A percentile compares a stretch with the other conserved stretches of the same genome.
Conservation (phyloP, 2,888 invertebrate genomes). For the Lithophane leautieri region DNA sequence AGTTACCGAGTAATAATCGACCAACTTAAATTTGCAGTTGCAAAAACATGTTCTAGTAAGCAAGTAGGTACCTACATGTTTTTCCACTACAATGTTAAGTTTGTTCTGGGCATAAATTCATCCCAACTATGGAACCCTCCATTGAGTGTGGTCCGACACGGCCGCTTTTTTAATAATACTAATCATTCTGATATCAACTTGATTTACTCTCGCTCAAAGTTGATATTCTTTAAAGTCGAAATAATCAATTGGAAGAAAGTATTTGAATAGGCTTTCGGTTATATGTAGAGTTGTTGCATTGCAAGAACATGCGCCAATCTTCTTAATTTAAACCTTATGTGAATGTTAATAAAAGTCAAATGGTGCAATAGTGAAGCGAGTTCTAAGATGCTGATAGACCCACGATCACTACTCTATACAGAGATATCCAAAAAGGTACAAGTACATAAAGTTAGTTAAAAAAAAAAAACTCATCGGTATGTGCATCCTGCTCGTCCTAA, state of each 20-base stretch:
- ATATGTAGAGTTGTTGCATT: not conserved
- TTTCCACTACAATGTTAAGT: no score
- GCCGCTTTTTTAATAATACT: no score
- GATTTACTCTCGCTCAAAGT: not conserved
- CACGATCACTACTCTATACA: no score
- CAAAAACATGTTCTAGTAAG: no score
- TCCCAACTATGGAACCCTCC: no score
- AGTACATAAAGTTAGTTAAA: not conserved
- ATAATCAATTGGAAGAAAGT: not conserved
- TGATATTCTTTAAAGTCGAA: not conserved
- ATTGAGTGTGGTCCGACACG: no score
- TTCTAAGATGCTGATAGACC: not conserved
- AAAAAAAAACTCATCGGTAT: no score
- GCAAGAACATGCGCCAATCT: not conserved
- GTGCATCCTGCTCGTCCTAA: no score
- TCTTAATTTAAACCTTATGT: not conserved
- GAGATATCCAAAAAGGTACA: not conserved
- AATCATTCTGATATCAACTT: not conserved
- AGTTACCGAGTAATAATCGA: no score
- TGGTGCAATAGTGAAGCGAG: not conserved
- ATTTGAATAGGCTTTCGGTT: not conserved
- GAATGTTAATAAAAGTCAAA: not conserved
- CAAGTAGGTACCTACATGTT: no score
- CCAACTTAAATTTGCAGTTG: no score
- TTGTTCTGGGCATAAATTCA: no score